Percentiles rank a stretch among this genome's conserved stretches.
Evolutionary conservation across 2,888 invertebrate genomes (phyloP).

Genomic region (Drosophila quinaria): DNA sequence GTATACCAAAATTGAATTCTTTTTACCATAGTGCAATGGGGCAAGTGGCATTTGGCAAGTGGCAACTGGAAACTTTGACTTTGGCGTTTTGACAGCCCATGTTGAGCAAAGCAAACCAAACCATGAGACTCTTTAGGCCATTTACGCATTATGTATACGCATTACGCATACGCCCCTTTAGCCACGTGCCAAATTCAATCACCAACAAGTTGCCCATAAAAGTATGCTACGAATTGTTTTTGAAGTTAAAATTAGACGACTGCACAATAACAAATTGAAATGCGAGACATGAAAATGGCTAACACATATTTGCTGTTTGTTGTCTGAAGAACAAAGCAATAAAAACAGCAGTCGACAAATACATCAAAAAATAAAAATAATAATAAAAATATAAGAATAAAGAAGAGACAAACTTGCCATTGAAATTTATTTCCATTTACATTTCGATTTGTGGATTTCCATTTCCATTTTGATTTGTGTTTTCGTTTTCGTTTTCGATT

Average conservation of each 20-base stretch:
- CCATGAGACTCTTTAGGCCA: conserved; percentile 3
- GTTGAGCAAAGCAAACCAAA: conserved; percentile 39
- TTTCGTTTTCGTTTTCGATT: conserved; percentile 61
- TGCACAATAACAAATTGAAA: conserved; percentile 32
- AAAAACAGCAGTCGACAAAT: conserved; percentile 53
- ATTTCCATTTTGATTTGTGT: conserved; percentile 38
- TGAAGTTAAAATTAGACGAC: conserved; percentile 57
- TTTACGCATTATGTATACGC: conserved; percentile 29
- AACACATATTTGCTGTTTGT: conserved; percentile 30
- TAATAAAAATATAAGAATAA: background rate
- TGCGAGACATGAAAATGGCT: conserved; percentile 33
- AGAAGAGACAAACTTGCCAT: conserved; percentile 10
- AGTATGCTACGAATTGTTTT: conserved; percentile 53
- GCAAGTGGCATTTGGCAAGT: conserved; percentile 4
- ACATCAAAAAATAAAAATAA: conserved; percentile 45
- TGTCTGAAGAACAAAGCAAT: conserved; percentile 41
- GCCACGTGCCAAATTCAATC: conserved; percentile 43
- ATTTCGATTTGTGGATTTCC: conserved; percentile 45
- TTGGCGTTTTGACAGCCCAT: conserved; percentile 51
- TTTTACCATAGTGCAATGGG: no score
- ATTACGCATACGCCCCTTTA: conserved; percentile 34
- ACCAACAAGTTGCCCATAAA: conserved; percentile 39
- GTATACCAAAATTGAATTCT: no score
- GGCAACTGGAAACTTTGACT: conserved; percentile 11
- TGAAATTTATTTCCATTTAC: conserved; percentile 34